Evolutionary conservation across 2,113 vertebrate genomes (phyloP).

Genomic region (Axis porcinus): DNA sequence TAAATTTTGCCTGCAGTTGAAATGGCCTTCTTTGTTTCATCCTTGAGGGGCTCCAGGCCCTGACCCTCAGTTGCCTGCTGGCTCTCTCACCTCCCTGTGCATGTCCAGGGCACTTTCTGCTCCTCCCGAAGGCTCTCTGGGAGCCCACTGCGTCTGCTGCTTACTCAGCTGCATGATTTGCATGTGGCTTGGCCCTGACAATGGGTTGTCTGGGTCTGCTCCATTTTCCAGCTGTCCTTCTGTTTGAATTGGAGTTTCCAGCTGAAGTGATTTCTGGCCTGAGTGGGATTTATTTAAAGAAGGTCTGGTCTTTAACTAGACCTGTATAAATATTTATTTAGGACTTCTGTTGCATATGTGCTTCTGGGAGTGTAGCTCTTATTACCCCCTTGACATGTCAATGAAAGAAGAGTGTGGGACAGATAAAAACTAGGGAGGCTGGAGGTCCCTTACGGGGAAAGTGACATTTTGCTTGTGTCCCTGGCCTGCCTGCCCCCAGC

Average conservation of each 20-base stretch:
- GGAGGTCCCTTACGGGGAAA: no score
- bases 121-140: not conserved
- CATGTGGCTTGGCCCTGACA: conserved; percentile 52
- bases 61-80: conserved; percentile 12
- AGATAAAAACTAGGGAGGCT: not conserved
- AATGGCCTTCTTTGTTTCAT: conserved; percentile 51
- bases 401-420: not conserved
- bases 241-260: conserved; percentile 66
- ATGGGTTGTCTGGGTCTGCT: conserved; percentile 42
- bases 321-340: conserved; percentile 66
- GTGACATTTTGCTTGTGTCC: not conserved
- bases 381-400: not conserved
- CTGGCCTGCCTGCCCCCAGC: not conserved
- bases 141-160: not conserved
- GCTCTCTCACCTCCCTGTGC: not conserved
- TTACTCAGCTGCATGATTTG: conserved; percentile 62
- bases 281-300: conserved; percentile 41
- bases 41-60: not conserved
- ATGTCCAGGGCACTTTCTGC: not conserved
- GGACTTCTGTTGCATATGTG: conserved; percentile 30
- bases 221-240: conserved; percentile 69
- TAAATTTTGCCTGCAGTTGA: conserved; percentile 19
- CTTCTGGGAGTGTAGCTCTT: not conserved
- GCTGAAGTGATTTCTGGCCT: conserved; percentile 34
- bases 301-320: conserved; percentile 38